Evolutionary conservation across 2,113 vertebrate genomes (phyloP).

Genomic region (Podarcis cretensis): DNA sequence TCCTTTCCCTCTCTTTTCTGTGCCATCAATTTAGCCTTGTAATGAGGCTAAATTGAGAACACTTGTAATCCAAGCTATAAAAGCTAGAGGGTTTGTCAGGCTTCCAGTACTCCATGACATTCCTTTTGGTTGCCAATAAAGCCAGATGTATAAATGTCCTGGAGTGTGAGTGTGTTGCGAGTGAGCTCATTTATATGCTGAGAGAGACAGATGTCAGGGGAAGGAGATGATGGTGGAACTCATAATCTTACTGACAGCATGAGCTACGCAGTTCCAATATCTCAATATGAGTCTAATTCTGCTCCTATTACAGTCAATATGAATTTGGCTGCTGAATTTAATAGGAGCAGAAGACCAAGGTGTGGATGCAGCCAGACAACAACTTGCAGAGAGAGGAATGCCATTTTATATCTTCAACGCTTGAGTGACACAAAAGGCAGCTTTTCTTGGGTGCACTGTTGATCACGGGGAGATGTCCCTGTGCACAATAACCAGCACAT

Average conservation of each 20-base stretch:
- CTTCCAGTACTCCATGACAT: conserved; percentile 45
- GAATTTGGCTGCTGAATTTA: conserved; percentile 54
- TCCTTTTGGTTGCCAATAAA: conserved; percentile 43
- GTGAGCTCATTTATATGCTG: conserved; percentile 55
- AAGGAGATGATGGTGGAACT: conserved; percentile 47
- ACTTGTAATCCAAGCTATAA: conserved; percentile 37
- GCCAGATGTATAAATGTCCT: conserved; percentile 55
- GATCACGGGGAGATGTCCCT: conserved; percentile 11
- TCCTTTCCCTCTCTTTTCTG: neutral
- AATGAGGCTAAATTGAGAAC: conserved; percentile 41
- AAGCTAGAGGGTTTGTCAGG: conserved; percentile 55
- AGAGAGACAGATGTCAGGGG: conserved; percentile 47
- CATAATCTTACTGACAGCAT: conserved; percentile 53
- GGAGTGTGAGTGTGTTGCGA: conserved; percentile 10
- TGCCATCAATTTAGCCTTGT: conserved; percentile 33
- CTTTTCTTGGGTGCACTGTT: conserved; percentile 31
- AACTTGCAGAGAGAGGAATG: conserved; percentile 2
- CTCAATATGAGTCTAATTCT: conserved; percentile 57
- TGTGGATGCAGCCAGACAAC: neutral
- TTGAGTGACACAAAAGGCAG: conserved; percentile 12
- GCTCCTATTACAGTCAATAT: conserved; percentile 46
- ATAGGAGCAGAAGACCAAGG: neutral
- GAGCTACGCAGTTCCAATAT: conserved; percentile 49
- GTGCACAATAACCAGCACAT: neutral
- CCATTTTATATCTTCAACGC: conserved; percentile 40